These are phyloP conservation scores for Pyrocoelia pectoralis DNA, from an alignment of 2,888 invertebrate species.

Conservation along the genomic window DNA sequence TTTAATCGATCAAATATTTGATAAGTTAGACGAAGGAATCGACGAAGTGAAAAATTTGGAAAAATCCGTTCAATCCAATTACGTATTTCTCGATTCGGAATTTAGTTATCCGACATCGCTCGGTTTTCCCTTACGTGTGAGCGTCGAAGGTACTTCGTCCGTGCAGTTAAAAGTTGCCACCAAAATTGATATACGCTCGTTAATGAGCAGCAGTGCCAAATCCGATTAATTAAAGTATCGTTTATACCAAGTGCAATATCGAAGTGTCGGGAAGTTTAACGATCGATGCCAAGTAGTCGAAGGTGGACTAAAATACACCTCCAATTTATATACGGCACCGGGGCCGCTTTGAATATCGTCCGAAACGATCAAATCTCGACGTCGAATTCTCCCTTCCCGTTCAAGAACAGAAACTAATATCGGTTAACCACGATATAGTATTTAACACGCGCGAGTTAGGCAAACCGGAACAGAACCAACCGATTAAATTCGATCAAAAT, in stretches of 20 bases:
- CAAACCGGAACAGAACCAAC: conserved; percentile 57
- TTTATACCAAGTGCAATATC: conserved; percentile 78
- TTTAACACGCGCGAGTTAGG: conserved; percentile 72
- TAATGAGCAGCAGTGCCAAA: conserved; percentile 67
- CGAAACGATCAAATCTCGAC: too few species aligned
- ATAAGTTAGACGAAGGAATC: conserved; percentile 67
- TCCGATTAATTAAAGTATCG: conserved; percentile 72
- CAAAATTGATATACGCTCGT: conserved; percentile 72
- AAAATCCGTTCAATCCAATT: conserved; percentile 70
- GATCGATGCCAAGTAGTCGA: conserved; percentile 74
- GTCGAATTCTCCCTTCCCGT: conserved; percentile 80
- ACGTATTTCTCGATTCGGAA: conserved; percentile 81
- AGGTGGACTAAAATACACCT: conserved; percentile 78
- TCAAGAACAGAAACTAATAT: conserved; percentile 81
- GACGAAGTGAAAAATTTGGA: conserved; percentile 74
- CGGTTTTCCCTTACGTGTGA: conserved; percentile 82
- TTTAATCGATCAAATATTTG: conserved; percentile 69
- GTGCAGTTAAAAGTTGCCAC: conserved; percentile 77
- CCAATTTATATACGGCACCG: conserved; percentile 80
- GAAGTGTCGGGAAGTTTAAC: conserved; percentile 69
- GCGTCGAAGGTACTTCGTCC: conserved; percentile 77
- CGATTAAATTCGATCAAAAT: conserved; percentile 60
- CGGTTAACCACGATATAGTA: conserved; percentile 72
- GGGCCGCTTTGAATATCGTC: conserved; percentile 74
- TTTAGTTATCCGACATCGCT: conserved; percentile 83